Percentiles rank a stretch among this genome's conserved stretches.
These are phyloP conservation scores for Pectinophora gossypiella DNA, from an alignment of 1,140 invertebrate species.

Conservation along the genomic window DNA sequence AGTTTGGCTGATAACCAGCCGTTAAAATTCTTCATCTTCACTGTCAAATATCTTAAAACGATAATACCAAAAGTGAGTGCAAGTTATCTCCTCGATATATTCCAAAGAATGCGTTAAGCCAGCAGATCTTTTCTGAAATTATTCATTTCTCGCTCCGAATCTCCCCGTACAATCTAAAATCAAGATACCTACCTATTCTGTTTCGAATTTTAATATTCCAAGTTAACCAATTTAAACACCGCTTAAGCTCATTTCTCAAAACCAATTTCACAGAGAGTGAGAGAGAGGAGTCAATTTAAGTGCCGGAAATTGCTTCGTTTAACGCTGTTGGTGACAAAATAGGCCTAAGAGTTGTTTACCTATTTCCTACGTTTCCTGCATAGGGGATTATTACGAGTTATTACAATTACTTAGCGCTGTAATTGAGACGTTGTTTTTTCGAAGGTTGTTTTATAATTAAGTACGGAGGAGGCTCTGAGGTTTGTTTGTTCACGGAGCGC, in stretches of 20 bases:
- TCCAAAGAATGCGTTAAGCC: no score
- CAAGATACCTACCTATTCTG: not conserved
- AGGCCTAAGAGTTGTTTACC: slow-evolving; percentile 23
- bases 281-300: slow-evolving; percentile 39
- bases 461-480: slow-evolving; percentile 8
- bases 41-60: no score
- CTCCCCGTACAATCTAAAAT: no score
- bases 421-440: slow-evolving; percentile 2
- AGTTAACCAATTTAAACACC: slow-evolving; percentile 26
- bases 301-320: slow-evolving; percentile 52
- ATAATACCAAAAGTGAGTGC: no score
- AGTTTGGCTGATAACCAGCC: no score
- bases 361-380: slow-evolving; percentile 13
- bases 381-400: not conserved
- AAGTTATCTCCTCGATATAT: no score
- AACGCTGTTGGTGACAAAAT: slow-evolving; percentile 40
- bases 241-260: slow-evolving; percentile 25
- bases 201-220: not conserved
- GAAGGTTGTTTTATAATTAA: not conserved
- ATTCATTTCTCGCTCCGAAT: no score
- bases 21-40: no score
- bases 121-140: no score
- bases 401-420: not conserved
- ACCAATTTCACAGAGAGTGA: slow-evolving; percentile 30
- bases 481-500: slow-evolving; percentile 19